Evolutionary conservation across 2,113 vertebrate species (phyloP).

Genomic region (Halichoerus grypus): DNA sequence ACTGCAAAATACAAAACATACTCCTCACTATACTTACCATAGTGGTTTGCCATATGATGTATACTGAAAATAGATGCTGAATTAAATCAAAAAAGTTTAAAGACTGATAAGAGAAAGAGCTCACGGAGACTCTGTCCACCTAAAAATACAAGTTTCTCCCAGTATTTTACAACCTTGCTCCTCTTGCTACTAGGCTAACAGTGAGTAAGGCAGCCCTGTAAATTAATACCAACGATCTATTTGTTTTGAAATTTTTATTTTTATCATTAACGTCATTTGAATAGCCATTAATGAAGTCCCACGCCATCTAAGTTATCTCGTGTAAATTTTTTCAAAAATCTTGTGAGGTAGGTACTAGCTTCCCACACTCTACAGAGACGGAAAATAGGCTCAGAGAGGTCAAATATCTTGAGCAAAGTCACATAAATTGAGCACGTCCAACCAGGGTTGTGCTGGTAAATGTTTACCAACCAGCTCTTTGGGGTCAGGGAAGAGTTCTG

Average conservation of each 20-base stretch:
- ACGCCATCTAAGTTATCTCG: background rate
- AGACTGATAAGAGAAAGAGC: background rate
- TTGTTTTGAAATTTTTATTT: background rate
- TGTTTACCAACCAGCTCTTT: background rate
- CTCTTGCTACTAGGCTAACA: background rate
- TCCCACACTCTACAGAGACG: background rate
- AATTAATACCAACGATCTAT: background rate
- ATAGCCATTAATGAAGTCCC: background rate
- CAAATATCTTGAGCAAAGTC: background rate
- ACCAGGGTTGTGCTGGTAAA: background rate
- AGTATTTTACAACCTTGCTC: background rate
- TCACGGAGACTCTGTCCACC: background rate
- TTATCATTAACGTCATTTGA: background rate
- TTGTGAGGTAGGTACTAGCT: background rate
- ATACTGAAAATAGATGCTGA: background rate
- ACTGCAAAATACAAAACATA: background rate
- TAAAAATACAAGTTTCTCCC: background rate
- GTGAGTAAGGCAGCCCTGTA: background rate
- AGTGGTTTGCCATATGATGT: background rate
- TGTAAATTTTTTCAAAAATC: background rate
- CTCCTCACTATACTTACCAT: background rate
- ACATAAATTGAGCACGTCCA: background rate
- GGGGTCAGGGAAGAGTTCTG: background rate
- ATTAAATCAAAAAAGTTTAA: conserved; percentile 12
- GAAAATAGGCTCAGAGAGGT: background rate